These are phyloP conservation scores for Sminthopsis crassicaudata DNA, from an alignment of 2,113 vertebrate species.

Conservation along the genomic window DNA sequence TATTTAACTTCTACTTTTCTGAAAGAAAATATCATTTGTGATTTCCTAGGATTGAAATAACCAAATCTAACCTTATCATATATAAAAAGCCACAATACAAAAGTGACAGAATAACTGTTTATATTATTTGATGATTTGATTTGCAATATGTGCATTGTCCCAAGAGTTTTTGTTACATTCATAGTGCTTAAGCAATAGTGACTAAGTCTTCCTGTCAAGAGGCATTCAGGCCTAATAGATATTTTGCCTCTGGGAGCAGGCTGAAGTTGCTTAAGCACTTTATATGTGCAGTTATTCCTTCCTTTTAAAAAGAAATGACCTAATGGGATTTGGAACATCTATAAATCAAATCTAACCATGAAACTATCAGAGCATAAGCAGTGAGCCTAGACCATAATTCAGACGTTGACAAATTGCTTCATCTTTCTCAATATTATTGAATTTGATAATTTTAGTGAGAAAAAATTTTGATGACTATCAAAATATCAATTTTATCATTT, in stretches of 20 bases:
- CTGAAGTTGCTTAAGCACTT: background rate
- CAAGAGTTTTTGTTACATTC: background rate
- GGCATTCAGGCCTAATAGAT: too few species aligned
- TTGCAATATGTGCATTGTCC: background rate
- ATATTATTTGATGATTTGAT: background rate
- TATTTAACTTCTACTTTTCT: background rate
- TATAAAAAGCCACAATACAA: too few species aligned
- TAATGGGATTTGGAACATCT: background rate
- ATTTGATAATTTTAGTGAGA: background rate
- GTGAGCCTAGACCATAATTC: background rate
- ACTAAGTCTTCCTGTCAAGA: background rate
- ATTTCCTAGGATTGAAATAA: background rate
- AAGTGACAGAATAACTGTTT: background rate
- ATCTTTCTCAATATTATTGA: background rate
- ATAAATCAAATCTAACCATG: background rate
- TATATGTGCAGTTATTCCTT: background rate
- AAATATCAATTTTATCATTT: background rate
- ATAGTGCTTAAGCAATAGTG: background rate
- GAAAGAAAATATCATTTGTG: background rate
- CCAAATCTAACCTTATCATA: background rate
- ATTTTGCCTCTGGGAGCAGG: too few species aligned
- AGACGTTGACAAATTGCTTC: background rate
- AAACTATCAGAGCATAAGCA: background rate
- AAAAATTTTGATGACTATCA: background rate
- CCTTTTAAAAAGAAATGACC: background rate